A percentile compares a stretch with the other conserved stretches of the same genome.
These are phyloP conservation scores for Amaurobius ferox DNA, from an alignment of 2,888 invertebrate genomes.

Conservation along the genomic window DNA sequence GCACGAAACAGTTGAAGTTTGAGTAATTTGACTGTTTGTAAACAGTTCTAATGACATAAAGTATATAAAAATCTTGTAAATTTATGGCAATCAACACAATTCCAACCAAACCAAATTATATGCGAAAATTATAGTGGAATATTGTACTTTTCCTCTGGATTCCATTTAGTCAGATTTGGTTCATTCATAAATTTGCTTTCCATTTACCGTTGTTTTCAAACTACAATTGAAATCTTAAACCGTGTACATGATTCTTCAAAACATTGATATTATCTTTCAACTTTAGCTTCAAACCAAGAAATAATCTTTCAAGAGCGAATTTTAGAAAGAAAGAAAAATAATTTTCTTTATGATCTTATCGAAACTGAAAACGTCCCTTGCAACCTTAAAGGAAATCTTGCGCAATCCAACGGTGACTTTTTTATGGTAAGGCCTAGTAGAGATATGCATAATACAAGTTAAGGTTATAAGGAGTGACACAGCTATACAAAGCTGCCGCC, in stretches of 20 bases:
- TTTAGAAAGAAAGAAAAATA: neutral
- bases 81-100: too few species aligned
- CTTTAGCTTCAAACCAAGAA: neutral
- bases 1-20: too few species aligned
- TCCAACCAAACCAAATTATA: too few species aligned
- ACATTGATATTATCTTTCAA: neutral
- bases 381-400: slow-evolving; percentile 58
- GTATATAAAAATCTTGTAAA: too few species aligned
- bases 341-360: slow-evolving; percentile 44
- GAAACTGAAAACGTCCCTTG: slow-evolving; percentile 41
- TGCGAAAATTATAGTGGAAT: too few species aligned
- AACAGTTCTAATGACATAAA: too few species aligned
- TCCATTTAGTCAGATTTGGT: too few species aligned
- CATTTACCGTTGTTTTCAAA: too few species aligned
- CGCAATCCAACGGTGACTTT: slow-evolving; percentile 51
- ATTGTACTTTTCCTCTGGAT: too few species aligned
- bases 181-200: too few species aligned
- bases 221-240: neutral
- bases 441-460: slow-evolving; percentile 56
- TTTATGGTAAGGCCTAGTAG: slow-evolving; percentile 41
- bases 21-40: too few species aligned
- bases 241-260: neutral
- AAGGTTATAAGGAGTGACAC: slow-evolving; percentile 57
- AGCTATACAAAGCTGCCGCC: slow-evolving; percentile 56
- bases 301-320: slow-evolving; percentile 7